These are phyloP conservation scores for Isotomurus palustris DNA, from an alignment of 2,888 invertebrate genomes.

Conservation along the genomic window DNA sequence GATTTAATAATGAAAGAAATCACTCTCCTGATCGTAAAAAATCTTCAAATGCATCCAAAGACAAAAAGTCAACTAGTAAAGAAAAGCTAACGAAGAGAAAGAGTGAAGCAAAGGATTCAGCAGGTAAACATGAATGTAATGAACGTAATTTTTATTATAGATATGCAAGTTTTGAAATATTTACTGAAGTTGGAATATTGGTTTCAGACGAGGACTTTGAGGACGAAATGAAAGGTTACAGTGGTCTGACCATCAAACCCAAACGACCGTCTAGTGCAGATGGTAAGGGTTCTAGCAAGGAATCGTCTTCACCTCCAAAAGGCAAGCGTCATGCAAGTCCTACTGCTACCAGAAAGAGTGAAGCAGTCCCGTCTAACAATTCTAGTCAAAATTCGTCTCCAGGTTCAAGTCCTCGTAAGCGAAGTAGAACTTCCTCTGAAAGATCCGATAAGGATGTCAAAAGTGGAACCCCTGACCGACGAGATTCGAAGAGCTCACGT, in stretches of 20 bases:
- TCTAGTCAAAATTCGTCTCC: slow-evolving; percentile 2
- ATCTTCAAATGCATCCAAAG: too few relatives aligned
- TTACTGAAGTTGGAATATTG: too few relatives aligned
- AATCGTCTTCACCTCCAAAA: not conserved
- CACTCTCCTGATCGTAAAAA: too few relatives aligned
- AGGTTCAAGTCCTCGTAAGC: not conserved
- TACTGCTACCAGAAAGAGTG: not conserved
- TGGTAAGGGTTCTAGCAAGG: not conserved
- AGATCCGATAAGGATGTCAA: slow-evolving; percentile 8
- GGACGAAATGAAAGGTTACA: slow-evolving; percentile 14
- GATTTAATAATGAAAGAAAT: too few relatives aligned
- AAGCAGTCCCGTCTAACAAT: not conserved
- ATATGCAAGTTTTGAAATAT: too few relatives aligned
- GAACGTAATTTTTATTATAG: too few relatives aligned
- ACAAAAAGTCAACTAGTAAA: too few relatives aligned
- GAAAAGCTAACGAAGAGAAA: too few relatives aligned
- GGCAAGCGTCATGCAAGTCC: slow-evolving; percentile 3
- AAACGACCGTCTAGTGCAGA: slow-evolving; percentile 1
- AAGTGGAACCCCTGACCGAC: slow-evolving; percentile 1
- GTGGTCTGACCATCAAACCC: slow-evolving; percentile 10
- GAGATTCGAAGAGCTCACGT: not conserved
- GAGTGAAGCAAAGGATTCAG: too few relatives aligned
- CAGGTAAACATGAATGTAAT: too few relatives aligned
- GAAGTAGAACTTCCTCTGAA: not conserved
- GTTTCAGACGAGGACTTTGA: slow-evolving; percentile 11